Evolutionary conservation across 2,888 invertebrate species (phyloP), one percentile per base, ranked within the genome.

Genomic region (Abrostola triplasia): DNA sequence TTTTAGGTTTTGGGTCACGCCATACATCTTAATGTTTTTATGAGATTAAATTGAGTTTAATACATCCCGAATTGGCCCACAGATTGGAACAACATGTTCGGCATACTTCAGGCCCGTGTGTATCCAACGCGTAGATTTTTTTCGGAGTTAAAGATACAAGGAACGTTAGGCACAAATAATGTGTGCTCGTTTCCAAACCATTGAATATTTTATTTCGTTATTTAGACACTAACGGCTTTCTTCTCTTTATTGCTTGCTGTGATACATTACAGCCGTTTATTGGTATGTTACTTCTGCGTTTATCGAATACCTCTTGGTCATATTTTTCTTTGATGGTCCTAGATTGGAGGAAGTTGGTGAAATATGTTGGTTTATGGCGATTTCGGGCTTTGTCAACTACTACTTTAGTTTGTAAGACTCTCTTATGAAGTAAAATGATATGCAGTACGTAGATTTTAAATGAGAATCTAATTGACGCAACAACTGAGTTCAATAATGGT

Each of bases 161-260:
- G 60, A 70, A 69, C 74, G 79, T 80, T 77, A 71, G 67, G 64
- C 73, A 78, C 80, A 61, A 74, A 77, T 82, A 80, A 81, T 75
- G 79, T 73, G 69, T 53, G 73, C 69, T 70, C 67, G 72, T 80
- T 86, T 86, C 83, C 80, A 66, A 76, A 63, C 78, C 83, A 79
- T 77, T 87, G 86, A 84, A 84, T 85, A 82, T 84, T 83, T 84
- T 80, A 83, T 86, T 83, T 79, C 80, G 73, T 78, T 84, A 79
- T 80, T 77, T 78, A 74, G 76, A 77, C 79, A 74, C 67, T 77
- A 77, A 80, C 64, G 74, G 73, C 13, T 62, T 69, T 67, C 63
- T 65, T 59, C 44, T 67, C 61, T 74, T 71, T 77, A 72, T 77
- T 69, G 72, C 63, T 52, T 35, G 24, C 44, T 59, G 71, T 75